Conservation (phyloP, 2,113 vertebrate species). For the Corvus cornix region DNA sequence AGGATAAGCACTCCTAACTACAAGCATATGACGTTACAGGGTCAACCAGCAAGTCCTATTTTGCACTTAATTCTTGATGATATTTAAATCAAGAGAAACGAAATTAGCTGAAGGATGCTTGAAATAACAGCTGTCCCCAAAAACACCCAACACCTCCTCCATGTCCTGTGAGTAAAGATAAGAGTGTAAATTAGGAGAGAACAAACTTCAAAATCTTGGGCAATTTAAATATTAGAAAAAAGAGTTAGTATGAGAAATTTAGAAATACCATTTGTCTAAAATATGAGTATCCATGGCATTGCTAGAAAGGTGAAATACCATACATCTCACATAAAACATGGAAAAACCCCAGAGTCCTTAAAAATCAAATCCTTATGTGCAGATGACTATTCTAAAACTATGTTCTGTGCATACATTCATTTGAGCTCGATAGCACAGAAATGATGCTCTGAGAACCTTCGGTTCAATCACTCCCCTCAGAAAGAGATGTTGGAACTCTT, state of each 20-base stretch:
- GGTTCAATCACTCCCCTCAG: not conserved
- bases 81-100: not conserved
- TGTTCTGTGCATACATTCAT: not conserved
- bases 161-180: not conserved
- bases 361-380: not conserved
- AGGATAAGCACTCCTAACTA: not conserved
- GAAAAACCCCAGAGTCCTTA: fast-evolving
- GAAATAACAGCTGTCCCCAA: not conserved
- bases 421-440: not conserved
- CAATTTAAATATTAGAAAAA: not conserved
- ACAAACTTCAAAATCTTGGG: not conserved
- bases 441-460: not conserved
- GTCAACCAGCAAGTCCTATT: not conserved
- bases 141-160: not conserved
- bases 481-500: not conserved
- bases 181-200: not conserved
- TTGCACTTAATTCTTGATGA: not conserved
- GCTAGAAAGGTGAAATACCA: not conserved
- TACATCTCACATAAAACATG: not conserved
- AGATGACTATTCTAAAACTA: not conserved
- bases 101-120: not conserved
- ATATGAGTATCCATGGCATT: not conserved
- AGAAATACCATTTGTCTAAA: not conserved
- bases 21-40: not conserved
- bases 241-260: not conserved